Conservation (phyloP, 2,113 vertebrate genomes). For the Carettochelys insculpta region DNA sequence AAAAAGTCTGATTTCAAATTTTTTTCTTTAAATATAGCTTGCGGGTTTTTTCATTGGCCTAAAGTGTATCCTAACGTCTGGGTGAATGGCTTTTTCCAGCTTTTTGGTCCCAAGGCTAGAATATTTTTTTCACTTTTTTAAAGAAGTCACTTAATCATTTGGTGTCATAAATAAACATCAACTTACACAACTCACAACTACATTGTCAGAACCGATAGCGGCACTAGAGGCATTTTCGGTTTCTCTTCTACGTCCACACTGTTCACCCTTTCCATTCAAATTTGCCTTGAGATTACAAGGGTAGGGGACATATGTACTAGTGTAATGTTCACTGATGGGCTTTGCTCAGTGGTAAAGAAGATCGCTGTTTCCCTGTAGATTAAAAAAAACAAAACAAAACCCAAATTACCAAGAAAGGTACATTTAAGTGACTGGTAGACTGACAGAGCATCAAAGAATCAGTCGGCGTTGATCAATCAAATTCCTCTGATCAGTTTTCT, state of each 20-base stretch:
- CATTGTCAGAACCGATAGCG: rapidly evolving
- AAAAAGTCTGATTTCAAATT: too few relatives aligned
- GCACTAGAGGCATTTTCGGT: rapidly evolving
- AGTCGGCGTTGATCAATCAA: neutral
- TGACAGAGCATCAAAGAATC: too few relatives aligned
- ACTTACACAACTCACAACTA: rapidly evolving
- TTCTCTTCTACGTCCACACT: neutral
- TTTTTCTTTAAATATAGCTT: too few relatives aligned
- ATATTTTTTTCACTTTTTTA: too few relatives aligned
- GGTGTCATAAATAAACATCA: rapidly evolving
- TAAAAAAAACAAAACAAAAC: too few relatives aligned
- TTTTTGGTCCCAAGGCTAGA: neutral
- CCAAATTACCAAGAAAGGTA: too few relatives aligned
- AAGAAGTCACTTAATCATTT: rapidly evolving
- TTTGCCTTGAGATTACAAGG: neutral
- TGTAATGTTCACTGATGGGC: rapidly evolving
- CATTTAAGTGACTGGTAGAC: too few relatives aligned
- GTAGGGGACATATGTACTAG: rapidly evolving
- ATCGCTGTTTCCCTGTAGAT: too few relatives aligned
- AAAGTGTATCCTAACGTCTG: too few relatives aligned
- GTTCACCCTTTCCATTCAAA: neutral
- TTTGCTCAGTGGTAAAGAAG: too few relatives aligned
- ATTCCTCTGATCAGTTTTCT: neutral
- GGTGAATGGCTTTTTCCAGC: neutral
- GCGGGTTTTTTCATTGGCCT: too few relatives aligned